Base-by-base conservation (phyloP, 2,113 vertebrate genomes). In the Toxotes jaculatrix region DNA sequence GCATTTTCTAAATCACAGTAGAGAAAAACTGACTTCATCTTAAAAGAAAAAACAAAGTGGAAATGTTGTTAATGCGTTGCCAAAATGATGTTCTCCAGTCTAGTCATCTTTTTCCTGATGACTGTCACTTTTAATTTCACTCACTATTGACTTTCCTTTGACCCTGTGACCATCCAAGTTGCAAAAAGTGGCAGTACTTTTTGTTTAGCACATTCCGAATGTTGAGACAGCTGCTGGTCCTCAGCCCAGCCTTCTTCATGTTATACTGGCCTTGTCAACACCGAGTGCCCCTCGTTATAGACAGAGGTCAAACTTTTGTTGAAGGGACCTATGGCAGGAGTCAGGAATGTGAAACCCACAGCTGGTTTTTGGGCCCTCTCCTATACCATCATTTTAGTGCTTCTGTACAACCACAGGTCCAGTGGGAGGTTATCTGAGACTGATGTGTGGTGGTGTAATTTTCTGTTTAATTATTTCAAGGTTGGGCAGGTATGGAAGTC, bases 151-250 rank as follows among this genome's bases (percentile, higher is more conserved):
- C 78, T 82, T 38, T 64, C 51, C 14, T 61, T 7, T 82, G 85
- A 85, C 85, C 81, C 73, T 23, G 31, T 66, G 70, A 42, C 69
- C 79, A 31, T 70, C 47, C 53, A 16, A 59, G 59, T 36, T 82
- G 62, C 75, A 60, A 16, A 43, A 76, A 70, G 73, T 80, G 78
- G 21, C 68, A 55, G 69, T 51, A 56, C 17, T 51, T 88, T 82
- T 89, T 90, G 73, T 88, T 83, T 16, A 62, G 59, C 38, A 56
- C 74, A 66, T 53, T 59, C 38, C 87, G 72, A 79, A 71, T 94
- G 94, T 93, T 94, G 93, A 83, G 84, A 95, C 94, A 95, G 95
- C 94, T 95, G 94, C 82, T 83, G 87, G 76, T 87, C 81, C 56
- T 86, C 81, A 64, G 45, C 78, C 53, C 51, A 7, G 56, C 23